Conservation (phyloP, 2,888 invertebrate genomes). For the Nasonia oneida region DNA sequence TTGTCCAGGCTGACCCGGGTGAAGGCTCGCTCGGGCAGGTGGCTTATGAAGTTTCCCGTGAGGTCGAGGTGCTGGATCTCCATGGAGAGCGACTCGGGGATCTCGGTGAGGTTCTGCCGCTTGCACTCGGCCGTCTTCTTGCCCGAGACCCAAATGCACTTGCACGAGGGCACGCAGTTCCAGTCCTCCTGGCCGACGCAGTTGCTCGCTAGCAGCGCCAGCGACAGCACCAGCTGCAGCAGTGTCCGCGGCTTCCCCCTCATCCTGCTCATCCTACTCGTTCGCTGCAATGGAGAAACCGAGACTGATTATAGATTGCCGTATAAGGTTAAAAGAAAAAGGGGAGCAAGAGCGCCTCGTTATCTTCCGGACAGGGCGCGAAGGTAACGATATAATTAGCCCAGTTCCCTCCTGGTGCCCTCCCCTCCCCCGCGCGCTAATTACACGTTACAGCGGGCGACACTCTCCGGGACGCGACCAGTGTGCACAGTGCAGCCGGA, state of each 20-base stretch:
- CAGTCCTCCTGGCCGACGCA: constrained; percentile 78
- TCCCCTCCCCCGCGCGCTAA: background rate
- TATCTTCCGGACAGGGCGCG: constrained; percentile 35
- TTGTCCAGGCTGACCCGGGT: constrained; percentile 86
- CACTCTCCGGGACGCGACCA: too few species aligned
- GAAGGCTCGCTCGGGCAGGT: constrained; percentile 86
- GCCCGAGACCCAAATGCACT: constrained; percentile 92
- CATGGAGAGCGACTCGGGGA: constrained; percentile 87
- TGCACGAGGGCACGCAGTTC: constrained; percentile 85
- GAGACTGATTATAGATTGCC: too few species aligned
- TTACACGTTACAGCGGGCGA: constrained; percentile 5
- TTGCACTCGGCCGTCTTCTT: constrained; percentile 92
- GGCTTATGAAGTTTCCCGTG: constrained; percentile 84
- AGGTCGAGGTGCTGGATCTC: constrained; percentile 85
- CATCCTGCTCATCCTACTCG: constrained; percentile 35
- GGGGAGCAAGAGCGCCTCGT: background rate
- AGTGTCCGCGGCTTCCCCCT: background rate
- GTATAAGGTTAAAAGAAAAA: too few species aligned
- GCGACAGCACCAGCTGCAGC: constrained; percentile 53
- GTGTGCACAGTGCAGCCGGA: background rate
- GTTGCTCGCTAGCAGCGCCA: constrained; percentile 65
- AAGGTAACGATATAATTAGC: constrained; percentile 54
- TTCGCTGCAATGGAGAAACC: constrained; percentile 25
- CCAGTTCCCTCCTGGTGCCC: background rate
- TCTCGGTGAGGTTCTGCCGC: constrained; percentile 83